Evolutionary conservation across 2,113 vertebrate species (phyloP).

Genomic region (Blennius ocellaris): DNA sequence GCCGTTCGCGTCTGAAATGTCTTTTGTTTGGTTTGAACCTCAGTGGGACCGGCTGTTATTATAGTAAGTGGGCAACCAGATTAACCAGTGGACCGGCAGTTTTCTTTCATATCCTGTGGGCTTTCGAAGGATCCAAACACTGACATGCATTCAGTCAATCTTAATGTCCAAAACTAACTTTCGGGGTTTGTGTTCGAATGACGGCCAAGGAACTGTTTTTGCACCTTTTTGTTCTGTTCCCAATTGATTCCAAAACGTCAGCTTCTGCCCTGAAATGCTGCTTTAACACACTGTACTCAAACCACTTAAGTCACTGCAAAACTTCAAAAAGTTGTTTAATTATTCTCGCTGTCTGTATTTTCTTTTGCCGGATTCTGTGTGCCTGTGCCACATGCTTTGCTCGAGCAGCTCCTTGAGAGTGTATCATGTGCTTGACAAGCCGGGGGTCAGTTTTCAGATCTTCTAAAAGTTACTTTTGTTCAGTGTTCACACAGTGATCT

Average conservation of each 20-base stretch:
- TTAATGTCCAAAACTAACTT: conserved; percentile 41
- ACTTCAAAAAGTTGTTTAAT: conserved; percentile 31
- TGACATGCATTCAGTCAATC: conserved; percentile 12
- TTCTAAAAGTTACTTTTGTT: conserved; percentile 57
- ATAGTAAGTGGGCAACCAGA: neutral
- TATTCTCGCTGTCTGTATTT: conserved; percentile 23
- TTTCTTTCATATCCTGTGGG: conserved; percentile 21
- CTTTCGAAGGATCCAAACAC: conserved; percentile 18
- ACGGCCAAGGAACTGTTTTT: neutral
- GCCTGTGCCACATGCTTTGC: neutral
- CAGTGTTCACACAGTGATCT: conserved; percentile 33
- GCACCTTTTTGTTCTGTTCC: conserved; percentile 4
- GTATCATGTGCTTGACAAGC: conserved; percentile 51
- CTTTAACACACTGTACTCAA: neutral
- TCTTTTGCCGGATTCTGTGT: conserved; percentile 33
- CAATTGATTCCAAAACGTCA: neutral
- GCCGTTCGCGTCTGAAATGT: conserved; percentile 28
- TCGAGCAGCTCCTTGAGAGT: conserved; percentile 16
- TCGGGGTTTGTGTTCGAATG: conserved; percentile 6
- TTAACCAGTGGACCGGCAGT: conserved; percentile 33
- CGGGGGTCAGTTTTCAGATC: conserved; percentile 35
- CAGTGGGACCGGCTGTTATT: conserved; percentile 32
- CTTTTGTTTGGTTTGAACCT: conserved; percentile 41
- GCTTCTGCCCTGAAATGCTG: neutral
- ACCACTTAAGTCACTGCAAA: conserved; percentile 8